Base-by-base conservation (phyloP, 1,140 invertebrate genomes). In the Eufriesea mexicana region DNA sequence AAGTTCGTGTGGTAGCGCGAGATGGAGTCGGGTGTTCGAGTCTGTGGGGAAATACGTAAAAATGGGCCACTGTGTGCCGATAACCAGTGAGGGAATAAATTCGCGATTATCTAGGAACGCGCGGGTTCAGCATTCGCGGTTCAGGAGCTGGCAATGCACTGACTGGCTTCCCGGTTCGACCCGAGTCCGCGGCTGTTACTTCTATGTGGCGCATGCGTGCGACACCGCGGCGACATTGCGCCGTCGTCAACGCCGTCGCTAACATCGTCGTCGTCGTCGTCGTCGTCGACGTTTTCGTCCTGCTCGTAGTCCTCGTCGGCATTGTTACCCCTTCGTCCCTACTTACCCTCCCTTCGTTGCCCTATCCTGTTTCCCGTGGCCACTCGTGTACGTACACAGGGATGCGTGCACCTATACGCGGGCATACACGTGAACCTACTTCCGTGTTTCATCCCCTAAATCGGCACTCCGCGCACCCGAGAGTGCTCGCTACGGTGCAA, bases 131-230 rank as follows among this genome's bases (percentile, higher is more conserved):
- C 90, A 91, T 89, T 91, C 90, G 89, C 91, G 90, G 85, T 89
- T 88, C 90, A 89, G 90, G 90, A 90, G 91, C 91, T 91, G 91
- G 90, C 91, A 92, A 91, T 94, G 91, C 92, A 94, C 93, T 94
- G 93, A 92, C 90, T 84, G 90, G 75, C 89, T 89, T 91, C 90
- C 91, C 91, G 92, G 89, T 94, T 94, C 93, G 92, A 93, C 92
- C 93, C 93, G 83, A 92, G 89, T 93, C 71, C 90, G 90, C 91
- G 86, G 92, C 90, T 90, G 89, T 83, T 86, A 91, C 89, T 91
- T 86, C 84, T 78, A 84, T 84, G 87, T 72, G 83, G 91, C 92
- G 93, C 93, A 93, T 93, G 93, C 93, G 93, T 90, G 83, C 74
- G 70, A 84, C 83, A 81, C 76, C 73, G 83, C 73, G 84, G 87